Percentiles rank a stretch among this genome's conserved stretches.
Conservation (phyloP, 2,797 vertebrate genomes). For the Rhinichthys osculus region DNA sequence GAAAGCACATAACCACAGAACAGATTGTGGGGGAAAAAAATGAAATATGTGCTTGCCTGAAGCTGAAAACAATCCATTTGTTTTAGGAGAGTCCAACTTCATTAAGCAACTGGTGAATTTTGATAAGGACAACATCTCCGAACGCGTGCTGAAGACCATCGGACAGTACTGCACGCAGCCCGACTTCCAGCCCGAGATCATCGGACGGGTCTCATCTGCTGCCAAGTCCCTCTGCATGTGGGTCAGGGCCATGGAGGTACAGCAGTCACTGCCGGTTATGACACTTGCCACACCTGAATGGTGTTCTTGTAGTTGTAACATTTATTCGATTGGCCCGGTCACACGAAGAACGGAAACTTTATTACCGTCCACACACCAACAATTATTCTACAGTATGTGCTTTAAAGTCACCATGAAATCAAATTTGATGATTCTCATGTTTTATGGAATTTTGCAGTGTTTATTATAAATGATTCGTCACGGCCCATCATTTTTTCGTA, state of each 20-base stretch:
- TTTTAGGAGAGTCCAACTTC: conserved; percentile 87
- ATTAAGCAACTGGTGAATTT: conserved; percentile 89
- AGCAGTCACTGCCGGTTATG: neutral
- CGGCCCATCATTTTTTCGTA: neutral
- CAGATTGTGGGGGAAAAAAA: neutral
- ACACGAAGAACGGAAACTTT: neutral
- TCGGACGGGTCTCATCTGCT: conserved; percentile 87
- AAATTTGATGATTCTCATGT: neutral
- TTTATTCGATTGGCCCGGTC: neutral
- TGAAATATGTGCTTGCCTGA: conserved; percentile 37
- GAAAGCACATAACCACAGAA: conserved; percentile 28
- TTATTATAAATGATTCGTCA: neutral
- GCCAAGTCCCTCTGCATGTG: conserved; percentile 94
- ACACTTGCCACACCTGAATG: neutral
- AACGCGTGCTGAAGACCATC: conserved; percentile 86
- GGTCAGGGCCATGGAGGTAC: conserved; percentile 93
- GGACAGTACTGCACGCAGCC: conserved; percentile 83
- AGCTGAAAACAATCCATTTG: conserved; percentile 40
- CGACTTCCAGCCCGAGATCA: conserved; percentile 89
- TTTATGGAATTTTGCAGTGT: neutral
- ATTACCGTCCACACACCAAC: neutral
- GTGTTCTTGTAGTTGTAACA: neutral
- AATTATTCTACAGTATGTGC: neutral
- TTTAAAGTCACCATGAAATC: conserved; percentile 2
- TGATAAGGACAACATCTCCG: conserved; percentile 90